Evolutionary conservation across 2,888 invertebrate genomes (phyloP).

Genomic region (Athalia circularis): DNA sequence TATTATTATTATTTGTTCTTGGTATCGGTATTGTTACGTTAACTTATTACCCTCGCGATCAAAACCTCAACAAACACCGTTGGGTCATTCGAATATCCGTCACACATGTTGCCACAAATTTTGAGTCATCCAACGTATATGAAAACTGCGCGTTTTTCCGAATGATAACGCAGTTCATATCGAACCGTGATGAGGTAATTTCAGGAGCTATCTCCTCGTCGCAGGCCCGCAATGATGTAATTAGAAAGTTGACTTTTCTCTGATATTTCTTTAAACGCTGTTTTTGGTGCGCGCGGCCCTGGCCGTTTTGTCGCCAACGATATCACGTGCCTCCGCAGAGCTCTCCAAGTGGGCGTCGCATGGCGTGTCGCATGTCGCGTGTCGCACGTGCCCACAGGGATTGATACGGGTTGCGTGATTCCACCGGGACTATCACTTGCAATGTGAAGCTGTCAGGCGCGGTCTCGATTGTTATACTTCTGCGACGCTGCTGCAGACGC

Average conservation of each 20-base stretch:
- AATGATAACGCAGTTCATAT: no score
- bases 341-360: conserved; percentile 56
- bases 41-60: no score
- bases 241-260: no score
- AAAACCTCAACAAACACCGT: conserved; percentile 9
- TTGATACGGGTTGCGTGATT: conserved; percentile 50
- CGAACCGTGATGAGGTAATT: no score
- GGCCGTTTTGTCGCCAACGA: conserved; percentile 60
- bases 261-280: no score
- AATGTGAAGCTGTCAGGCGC: conserved; percentile 6
- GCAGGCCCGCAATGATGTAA: no score
- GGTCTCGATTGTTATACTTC: conserved; percentile 12
- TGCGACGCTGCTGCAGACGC: no score
- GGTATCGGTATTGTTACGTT: no score
- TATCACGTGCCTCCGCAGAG: conserved; percentile 52
- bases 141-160: no score
- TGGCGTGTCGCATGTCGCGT: conserved; percentile 53
- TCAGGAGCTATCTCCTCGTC: no score
- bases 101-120: conserved; percentile 19
- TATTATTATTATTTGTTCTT: neutral
- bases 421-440: conserved; percentile 34
- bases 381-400: conserved; percentile 61
- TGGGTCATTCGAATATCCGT: conserved; percentile 45
- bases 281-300: conserved; percentile 40
- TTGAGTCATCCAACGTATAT: neutral